Conservation (phyloP, 64 coral and sea anemone species). For the Pocillopora damicornis region DNA sequence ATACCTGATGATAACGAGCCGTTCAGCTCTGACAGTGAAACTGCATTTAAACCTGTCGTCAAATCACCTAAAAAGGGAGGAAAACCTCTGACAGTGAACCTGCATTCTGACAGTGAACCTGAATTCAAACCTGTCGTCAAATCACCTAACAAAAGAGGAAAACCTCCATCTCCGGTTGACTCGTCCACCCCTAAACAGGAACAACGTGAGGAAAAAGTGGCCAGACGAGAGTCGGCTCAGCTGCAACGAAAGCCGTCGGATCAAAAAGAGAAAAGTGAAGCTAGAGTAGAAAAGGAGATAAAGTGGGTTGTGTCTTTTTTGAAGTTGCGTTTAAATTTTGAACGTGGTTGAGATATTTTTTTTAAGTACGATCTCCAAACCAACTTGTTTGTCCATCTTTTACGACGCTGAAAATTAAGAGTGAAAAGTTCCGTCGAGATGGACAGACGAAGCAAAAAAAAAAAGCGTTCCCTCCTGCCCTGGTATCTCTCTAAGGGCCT, state of each 20-base stretch:
- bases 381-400: no score
- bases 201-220: not conserved
- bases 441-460: no score
- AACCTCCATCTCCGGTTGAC: conserved; percentile 17
- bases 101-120: not conserved
- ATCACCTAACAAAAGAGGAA: conserved; percentile 24
- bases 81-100: not conserved
- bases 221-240: conserved; percentile 16
- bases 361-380: no score
- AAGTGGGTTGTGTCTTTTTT: not conserved
- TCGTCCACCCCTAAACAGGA: conserved; percentile 48
- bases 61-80: conserved; percentile 28
- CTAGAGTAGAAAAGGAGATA: not conserved
- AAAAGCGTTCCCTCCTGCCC: no score
- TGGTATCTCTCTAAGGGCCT: no score
- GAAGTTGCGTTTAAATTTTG: no score
- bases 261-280: not conserved
- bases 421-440: no score
- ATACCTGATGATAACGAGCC: conserved; percentile 43
- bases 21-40: conserved; percentile 21
- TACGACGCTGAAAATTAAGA: no score
- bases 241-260: not conserved
- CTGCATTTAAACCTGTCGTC: not conserved
- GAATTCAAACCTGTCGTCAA: not conserved
- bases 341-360: no score